Evolutionary conservation across 2,797 vertebrate species (phyloP), one percentile per base, ranked within the genome.

Genomic region (Phaenicophaeus curvirostris): DNA sequence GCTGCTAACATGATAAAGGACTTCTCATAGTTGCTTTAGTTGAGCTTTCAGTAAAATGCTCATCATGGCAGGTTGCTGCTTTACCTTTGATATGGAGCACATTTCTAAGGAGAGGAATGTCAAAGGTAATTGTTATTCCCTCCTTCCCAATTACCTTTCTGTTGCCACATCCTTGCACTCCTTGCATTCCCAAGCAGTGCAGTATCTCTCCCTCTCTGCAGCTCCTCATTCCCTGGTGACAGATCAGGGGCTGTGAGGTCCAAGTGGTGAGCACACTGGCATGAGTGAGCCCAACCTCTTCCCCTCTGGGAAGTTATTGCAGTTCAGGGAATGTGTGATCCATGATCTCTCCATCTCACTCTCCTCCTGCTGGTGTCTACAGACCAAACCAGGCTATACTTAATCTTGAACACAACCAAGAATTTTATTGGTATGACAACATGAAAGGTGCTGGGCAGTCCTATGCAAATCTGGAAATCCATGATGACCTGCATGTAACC

Each of bases 1-100:
- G 37, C 63, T 85, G 58, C 51, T 77, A 11, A 41, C 31, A 7
- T 8, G 2, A 16, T 1, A 23, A 50, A 50, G 44, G 14, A 17
- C 50, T 57, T 72, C 57, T 75, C 44, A 15, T 25, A 74, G 53
- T 20, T 61, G 37, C 55, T 72, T 76, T 23, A 44, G 44, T 41
- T 50, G 86, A 68, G 27, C 33, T 44, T 33, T 44, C 30, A 5
- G 9, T n/a, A 41, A 61, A 73, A 61, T 51, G 37, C 9, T 75
- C 14, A 44, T 59, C 12, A 5, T 65, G 35, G 20, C 57, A 74
- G 51, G 65, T 33, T 80, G 50, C 44, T 55, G 44, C 61, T 42
- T 58, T 72, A 2, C 0, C 44, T 85, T 87, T 63, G 71, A 44
- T 48, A 24, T 1, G 0, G 59, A 72, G 28, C 0, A 0, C 6